Percentiles rank a stretch among this genome's conserved stretches.
phyloP scores from a whole-genome alignment of 2,797 vertebrate species.

The Sciurus carolinensis region DNA sequence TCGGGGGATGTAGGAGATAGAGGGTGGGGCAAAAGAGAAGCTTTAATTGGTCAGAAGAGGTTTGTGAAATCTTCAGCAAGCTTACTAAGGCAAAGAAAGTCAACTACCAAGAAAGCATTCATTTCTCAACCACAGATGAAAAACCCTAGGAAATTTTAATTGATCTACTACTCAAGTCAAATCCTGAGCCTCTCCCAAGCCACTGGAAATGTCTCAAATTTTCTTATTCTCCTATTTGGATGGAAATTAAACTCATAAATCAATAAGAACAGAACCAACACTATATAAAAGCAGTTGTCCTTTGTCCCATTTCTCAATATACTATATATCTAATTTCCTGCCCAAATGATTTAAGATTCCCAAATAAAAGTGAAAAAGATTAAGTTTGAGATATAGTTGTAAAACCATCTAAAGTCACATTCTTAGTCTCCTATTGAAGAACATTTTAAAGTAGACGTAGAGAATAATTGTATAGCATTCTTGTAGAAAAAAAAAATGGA shows the following conservation, averaged over 20 bases:
- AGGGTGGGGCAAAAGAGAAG: not conserved
- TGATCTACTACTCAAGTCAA: not conserved
- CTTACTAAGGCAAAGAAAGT: not conserved
- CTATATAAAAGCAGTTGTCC: not conserved
- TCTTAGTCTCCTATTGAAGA: not conserved
- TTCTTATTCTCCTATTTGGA: conserved; percentile 52
- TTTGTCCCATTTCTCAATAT: not conserved
- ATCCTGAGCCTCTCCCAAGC: conserved; percentile 38
- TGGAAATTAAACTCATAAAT: conserved; percentile 72
- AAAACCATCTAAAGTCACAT: conserved; percentile 31
- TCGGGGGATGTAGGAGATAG: no score
- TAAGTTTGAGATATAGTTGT: conserved; percentile 45
- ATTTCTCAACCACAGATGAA: not conserved
- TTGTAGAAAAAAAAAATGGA: not conserved
- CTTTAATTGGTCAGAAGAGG: not conserved
- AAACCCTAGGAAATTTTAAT: not conserved
- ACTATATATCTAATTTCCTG: conserved; percentile 50
- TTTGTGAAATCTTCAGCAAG: not conserved
- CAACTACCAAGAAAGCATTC: not conserved
- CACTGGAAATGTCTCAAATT: conserved; percentile 43
- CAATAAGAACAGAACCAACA: conserved; percentile 49
- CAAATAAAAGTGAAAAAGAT: conserved; percentile 59
- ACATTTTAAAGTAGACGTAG: not conserved
- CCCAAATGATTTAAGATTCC: conserved; percentile 67
- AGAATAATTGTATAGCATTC: not conserved